A percentile compares a stretch with the other conserved stretches of the same genome.
Conservation (phyloP, 2,797 vertebrate genomes). For the Synanceia verrucosa region DNA sequence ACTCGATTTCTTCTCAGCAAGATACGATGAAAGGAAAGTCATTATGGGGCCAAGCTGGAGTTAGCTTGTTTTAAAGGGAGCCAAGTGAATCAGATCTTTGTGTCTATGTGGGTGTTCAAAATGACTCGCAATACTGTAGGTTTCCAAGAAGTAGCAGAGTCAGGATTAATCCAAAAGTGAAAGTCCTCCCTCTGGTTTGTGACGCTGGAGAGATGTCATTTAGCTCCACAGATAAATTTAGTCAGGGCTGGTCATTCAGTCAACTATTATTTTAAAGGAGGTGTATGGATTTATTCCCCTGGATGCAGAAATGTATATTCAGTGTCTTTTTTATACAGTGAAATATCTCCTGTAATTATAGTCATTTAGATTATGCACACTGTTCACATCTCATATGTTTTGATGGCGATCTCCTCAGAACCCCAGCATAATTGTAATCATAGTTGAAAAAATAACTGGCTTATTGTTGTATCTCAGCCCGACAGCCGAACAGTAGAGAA, state of each 20-base stretch:
- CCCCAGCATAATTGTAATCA: conserved; percentile 28
- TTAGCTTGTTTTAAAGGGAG: background rate
- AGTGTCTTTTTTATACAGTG: background rate
- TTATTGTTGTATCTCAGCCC: conserved; percentile 9
- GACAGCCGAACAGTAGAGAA: conserved; percentile 21
- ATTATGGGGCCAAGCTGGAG: no score
- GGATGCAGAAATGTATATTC: conserved; percentile 4
- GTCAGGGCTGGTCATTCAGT: background rate
- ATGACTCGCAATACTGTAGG: background rate
- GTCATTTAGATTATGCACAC: conserved; percentile 24
- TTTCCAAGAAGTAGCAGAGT: background rate
- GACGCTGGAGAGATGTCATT: background rate
- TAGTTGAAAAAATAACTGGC: conserved; percentile 29
- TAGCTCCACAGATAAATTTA: background rate
- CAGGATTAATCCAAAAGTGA: background rate
- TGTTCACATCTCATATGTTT: conserved; percentile 37
- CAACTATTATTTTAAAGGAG: background rate
- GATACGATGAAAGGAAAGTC: background rate
- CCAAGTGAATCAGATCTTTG: background rate
- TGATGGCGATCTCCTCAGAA: conserved; percentile 20
- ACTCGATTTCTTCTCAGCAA: background rate
- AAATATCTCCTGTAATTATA: conserved; percentile 37
- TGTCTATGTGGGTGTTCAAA: background rate
- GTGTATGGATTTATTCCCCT: background rate
- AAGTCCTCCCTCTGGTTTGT: background rate